phyloP scores from a whole-genome alignment of 2,888 invertebrate species.

The Limnephilus lunatus region DNA sequence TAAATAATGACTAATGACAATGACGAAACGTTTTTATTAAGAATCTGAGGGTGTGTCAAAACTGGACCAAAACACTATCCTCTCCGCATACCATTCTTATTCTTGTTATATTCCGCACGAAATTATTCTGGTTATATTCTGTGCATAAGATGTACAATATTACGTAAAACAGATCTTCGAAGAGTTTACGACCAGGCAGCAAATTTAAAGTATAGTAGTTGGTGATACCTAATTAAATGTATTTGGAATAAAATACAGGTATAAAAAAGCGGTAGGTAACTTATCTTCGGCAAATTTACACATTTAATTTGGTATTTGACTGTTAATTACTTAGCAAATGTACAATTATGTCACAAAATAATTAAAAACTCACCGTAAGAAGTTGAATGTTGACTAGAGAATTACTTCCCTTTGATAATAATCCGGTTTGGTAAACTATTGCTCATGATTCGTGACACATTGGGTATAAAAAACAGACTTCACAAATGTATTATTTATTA shows the following conservation, averaged over 20 bases:
- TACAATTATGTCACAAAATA: background rate
- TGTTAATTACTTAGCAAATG: background rate
- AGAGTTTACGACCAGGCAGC: too few relatives aligned
- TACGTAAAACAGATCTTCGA: too few relatives aligned
- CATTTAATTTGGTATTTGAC: background rate
- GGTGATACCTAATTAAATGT: background rate
- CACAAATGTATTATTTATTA: slow-evolving; percentile 36
- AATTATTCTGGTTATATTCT: too few relatives aligned
- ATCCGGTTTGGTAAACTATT: slow-evolving; percentile 34
- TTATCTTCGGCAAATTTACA: background rate
- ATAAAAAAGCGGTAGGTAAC: too few relatives aligned
- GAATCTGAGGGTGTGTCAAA: background rate
- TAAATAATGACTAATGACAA: background rate
- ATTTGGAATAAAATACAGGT: background rate
- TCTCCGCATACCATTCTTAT: background rate
- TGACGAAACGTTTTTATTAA: background rate
- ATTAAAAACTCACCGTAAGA: slow-evolving; percentile 3
- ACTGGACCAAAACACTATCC: background rate
- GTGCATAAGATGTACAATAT: too few relatives aligned
- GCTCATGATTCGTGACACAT: slow-evolving; percentile 36
- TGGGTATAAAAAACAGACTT: background rate
- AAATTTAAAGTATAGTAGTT: too few relatives aligned
- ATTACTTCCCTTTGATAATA: slow-evolving; percentile 6
- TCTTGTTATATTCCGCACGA: too few relatives aligned
- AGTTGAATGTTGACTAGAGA: slow-evolving; percentile 16